Evolutionary conservation across 2,797 vertebrate species (phyloP).

Genomic region (Gallirallus australis): DNA sequence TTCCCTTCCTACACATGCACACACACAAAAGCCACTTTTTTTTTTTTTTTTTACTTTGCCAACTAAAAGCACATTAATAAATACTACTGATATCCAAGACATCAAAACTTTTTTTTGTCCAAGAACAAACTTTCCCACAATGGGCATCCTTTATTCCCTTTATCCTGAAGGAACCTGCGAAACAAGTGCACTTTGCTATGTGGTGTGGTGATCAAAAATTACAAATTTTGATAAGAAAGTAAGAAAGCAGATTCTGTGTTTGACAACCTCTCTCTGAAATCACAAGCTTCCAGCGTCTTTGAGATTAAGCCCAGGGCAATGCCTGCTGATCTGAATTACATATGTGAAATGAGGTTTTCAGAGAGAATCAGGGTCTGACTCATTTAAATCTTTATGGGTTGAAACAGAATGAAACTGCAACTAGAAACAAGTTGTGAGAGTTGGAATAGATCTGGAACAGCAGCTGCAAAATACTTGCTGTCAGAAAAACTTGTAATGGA

Average conservation of each 20-base stretch:
- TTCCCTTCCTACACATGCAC: neutral
- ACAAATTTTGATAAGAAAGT: neutral
- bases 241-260: neutral
- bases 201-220: neutral
- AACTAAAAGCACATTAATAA: constrained; percentile 31
- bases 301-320: neutral
- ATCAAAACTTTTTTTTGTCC: neutral
- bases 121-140: neutral
- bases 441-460: neutral
- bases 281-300: neutral
- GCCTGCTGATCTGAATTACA: neutral
- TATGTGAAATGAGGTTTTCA: neutral
- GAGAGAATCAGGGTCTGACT: neutral
- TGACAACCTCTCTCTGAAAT: neutral
- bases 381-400: neutral
- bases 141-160: neutral
- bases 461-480: neutral
- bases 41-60: neutral
- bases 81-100: neutral
- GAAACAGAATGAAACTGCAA: constrained; percentile 13
- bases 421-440: neutral
- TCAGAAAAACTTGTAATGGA: neutral
- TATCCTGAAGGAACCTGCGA: neutral
- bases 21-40: neutral
- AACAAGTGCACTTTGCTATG: neutral